Percentiles rank a stretch among this genome's conserved stretches.
These are phyloP conservation scores for Sciurus niger DNA, from an alignment of 2,113 vertebrate genomes.

Conservation along the genomic window DNA sequence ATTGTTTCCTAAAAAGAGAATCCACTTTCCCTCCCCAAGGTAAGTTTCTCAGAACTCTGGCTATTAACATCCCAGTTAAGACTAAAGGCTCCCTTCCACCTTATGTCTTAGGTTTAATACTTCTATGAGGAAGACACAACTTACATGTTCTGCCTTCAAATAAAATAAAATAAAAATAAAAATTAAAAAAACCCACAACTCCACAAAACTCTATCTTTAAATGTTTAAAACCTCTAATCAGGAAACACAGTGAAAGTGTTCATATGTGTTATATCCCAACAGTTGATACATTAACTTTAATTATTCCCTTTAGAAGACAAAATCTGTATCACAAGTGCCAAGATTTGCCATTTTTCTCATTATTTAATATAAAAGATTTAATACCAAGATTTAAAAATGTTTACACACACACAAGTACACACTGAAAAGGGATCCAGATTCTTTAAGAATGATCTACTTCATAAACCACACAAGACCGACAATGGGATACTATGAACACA, in stretches of 20 bases:
- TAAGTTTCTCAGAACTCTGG: slow-evolving; percentile 9
- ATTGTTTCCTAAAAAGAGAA: not conserved
- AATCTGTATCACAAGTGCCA: not conserved
- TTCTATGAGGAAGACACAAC: not conserved
- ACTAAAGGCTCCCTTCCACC: not conserved
- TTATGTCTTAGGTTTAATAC: not conserved
- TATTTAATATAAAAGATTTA: slow-evolving; percentile 49
- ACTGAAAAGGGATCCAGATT: not conserved
- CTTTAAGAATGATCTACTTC: not conserved
- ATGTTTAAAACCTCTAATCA: slow-evolving; percentile 23
- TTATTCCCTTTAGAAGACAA: slow-evolving; percentile 20
- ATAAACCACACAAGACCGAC: not conserved
- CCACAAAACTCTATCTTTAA: not conserved
- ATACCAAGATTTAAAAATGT: slow-evolving; percentile 4
- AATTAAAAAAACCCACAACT: not conserved
- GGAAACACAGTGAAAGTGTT: slow-evolving; percentile 19
- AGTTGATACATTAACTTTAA: slow-evolving; percentile 3
- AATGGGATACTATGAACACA: not conserved
- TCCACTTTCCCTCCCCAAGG: not conserved
- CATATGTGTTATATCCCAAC: not conserved
- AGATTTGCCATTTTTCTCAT: not conserved
- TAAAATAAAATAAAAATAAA: not conserved
- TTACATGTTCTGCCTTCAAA: slow-evolving; percentile 34
- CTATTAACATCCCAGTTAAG: not conserved
- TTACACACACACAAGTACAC: not conserved